These are phyloP conservation scores for Lota lota DNA, from an alignment of 2,113 vertebrate genomes.

Conservation along the genomic window DNA sequence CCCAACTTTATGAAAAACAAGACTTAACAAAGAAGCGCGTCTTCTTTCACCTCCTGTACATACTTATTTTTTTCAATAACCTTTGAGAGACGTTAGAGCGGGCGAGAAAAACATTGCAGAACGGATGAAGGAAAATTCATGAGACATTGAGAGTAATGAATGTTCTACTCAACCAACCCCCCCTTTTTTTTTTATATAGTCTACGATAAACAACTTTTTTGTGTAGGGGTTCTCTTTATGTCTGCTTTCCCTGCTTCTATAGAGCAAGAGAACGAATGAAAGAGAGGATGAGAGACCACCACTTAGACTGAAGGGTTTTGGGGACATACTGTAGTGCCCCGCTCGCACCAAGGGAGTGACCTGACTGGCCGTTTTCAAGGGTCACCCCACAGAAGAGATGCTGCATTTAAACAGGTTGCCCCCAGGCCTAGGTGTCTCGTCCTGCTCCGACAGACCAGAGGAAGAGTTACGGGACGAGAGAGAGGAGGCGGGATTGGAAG, in stretches of 20 bases:
- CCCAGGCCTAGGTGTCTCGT: background rate
- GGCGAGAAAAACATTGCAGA: conserved; percentile 48
- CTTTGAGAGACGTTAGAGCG: conserved; percentile 10
- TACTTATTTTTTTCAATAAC: conserved; percentile 73
- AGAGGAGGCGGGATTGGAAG: conserved; percentile 17
- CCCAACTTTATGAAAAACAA: conserved; percentile 59
- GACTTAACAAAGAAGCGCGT: conserved; percentile 39
- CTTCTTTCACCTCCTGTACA: conserved; percentile 67
- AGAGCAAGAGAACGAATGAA: background rate
- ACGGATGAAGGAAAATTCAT: conserved; percentile 70
- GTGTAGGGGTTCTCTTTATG: conserved; percentile 35
- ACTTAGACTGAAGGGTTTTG: conserved; percentile 17
- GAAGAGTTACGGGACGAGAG: conserved; percentile 1
- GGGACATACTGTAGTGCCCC: conserved; percentile 33
- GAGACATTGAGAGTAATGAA: conserved; percentile 56
- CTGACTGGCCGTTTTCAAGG: background rate
- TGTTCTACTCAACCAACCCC: conserved; percentile 55
- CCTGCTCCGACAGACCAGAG: background rate
- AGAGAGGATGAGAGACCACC: conserved; percentile 27
- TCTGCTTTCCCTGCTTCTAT: conserved; percentile 50
- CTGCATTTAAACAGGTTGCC: background rate
- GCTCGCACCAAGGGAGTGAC: background rate
- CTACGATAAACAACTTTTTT: conserved; percentile 24
- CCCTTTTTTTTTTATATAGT: no score
- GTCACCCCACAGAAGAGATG: no score